Evolutionary conservation across 2,888 invertebrate genomes (phyloP).

Genomic region (Spisula solida): DNA sequence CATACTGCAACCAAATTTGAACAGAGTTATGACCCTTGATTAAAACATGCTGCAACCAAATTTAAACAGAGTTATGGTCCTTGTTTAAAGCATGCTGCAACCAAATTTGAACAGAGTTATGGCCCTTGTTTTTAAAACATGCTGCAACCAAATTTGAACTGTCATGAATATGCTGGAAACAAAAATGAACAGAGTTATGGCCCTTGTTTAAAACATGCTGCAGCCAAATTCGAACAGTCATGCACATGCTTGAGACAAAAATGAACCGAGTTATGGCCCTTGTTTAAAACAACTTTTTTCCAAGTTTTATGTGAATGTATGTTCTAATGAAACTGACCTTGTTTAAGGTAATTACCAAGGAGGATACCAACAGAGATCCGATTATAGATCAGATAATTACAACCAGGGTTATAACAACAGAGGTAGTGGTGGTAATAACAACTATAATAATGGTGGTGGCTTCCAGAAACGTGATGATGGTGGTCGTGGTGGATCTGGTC

Average conservation of each 20-base stretch:
- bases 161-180: no score
- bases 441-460: slow-evolving; percentile 76
- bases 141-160: no score
- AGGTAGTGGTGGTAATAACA: slow-evolving; percentile 62
- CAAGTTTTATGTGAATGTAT: background rate
- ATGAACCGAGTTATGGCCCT: background rate
- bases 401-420: slow-evolving; percentile 73
- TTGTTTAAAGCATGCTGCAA: background rate
- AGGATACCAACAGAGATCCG: slow-evolving; percentile 75
- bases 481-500: slow-evolving; percentile 56
- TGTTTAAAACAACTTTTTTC: background rate
- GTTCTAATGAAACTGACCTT: background rate
- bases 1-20: no score
- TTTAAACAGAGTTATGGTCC: background rate
- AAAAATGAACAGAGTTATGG: no score
- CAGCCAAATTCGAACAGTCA: no score
- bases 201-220: no score
- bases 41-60: background rate
- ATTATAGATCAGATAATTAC: slow-evolving; percentile 77
- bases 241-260: background rate
- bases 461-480: slow-evolving; percentile 68
- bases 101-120: no score
- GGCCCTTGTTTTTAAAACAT: no score
- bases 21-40: no score
- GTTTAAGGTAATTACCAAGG: slow-evolving; percentile 76